Evolutionary conservation across 2,888 invertebrate species (phyloP).

Genomic region (Parthenolecanium corni): DNA sequence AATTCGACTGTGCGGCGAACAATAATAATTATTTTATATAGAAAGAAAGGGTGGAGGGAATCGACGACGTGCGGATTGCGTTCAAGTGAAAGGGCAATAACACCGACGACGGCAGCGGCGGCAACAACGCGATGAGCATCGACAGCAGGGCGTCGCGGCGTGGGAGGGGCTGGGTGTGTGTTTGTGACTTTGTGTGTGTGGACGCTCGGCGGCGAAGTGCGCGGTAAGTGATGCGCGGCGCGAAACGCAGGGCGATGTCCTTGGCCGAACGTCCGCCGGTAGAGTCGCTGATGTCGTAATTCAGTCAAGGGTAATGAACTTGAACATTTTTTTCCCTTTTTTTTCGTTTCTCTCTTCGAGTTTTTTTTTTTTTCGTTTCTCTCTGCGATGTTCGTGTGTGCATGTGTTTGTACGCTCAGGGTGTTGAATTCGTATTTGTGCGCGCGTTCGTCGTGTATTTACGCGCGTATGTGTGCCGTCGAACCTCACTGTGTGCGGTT

Average conservation of each 20-base stretch:
- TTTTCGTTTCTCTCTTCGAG: too few relatives aligned
- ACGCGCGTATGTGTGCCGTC: too few relatives aligned
- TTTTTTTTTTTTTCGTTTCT: too few relatives aligned
- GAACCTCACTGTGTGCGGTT: background rate
- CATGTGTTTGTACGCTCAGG: slow-evolving; percentile 30
- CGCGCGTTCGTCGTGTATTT: slow-evolving; percentile 1
- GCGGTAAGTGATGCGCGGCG: slow-evolving; percentile 9
- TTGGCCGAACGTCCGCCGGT: slow-evolving; percentile 42
- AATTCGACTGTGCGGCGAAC: background rate
- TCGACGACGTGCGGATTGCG: slow-evolving; percentile 12
- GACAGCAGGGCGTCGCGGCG: background rate
- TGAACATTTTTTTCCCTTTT: slow-evolving; percentile 44
- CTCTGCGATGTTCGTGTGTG: slow-evolving; percentile 34
- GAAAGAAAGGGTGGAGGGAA: too few relatives aligned
- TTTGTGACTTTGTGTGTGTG: background rate
- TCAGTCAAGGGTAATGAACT: slow-evolving; percentile 61
- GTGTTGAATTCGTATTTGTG: slow-evolving; percentile 1
- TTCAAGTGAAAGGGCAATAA: slow-evolving; percentile 28
- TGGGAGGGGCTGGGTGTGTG: background rate
- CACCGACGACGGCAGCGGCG: slow-evolving; percentile 9
- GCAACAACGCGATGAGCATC: background rate
- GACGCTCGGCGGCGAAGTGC: background rate
- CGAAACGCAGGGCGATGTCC: slow-evolving; percentile 21
- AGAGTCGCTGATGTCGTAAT: slow-evolving; percentile 56
- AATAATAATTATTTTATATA: background rate